Percentiles rank a stretch among this genome's conserved stretches.
Conservation (phyloP, 2,888 invertebrate species). For the Aspidiotus destructor region DNA sequence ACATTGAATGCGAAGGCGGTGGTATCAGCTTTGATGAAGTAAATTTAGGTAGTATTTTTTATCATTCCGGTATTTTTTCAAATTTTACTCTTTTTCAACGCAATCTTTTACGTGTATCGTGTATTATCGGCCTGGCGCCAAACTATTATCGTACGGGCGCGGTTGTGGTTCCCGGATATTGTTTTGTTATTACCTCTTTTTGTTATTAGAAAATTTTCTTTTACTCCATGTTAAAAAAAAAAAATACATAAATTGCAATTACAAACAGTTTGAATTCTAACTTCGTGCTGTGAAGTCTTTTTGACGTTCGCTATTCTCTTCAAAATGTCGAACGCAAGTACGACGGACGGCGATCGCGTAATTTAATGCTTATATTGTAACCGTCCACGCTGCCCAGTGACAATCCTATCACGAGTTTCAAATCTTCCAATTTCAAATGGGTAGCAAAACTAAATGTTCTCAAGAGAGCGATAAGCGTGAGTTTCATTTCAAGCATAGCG, state of each 20-base stretch:
- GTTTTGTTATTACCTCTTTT: too few relatives aligned
- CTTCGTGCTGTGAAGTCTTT: neutral
- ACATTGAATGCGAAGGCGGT: conserved; percentile 93
- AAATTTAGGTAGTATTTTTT: conserved; percentile 34
- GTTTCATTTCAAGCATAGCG: conserved; percentile 36
- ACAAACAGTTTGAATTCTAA: too few relatives aligned
- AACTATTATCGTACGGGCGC: too few relatives aligned
- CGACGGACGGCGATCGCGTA: conserved; percentile 9
- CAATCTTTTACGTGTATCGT: neutral
- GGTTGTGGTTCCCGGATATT: too few relatives aligned
- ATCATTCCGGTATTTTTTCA: neutral
- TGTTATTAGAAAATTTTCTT: too few relatives aligned
- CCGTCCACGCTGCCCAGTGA: conserved; percentile 35
- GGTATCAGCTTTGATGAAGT: conserved; percentile 91
- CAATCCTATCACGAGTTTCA: conserved; percentile 35
- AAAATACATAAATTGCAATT: too few relatives aligned
- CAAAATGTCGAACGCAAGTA: neutral
- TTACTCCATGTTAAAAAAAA: too few relatives aligned
- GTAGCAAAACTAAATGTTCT: conserved; percentile 36
- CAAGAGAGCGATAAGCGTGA: conserved; percentile 35
- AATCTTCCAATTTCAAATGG: conserved; percentile 35
- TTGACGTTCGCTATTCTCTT: neutral
- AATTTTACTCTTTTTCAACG: neutral
- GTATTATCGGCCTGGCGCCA: too few relatives aligned
- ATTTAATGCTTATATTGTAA: conserved; percentile 34